phyloP scores from a whole-genome alignment of 2,797 vertebrate species.

The Mustela erminea region DNA sequence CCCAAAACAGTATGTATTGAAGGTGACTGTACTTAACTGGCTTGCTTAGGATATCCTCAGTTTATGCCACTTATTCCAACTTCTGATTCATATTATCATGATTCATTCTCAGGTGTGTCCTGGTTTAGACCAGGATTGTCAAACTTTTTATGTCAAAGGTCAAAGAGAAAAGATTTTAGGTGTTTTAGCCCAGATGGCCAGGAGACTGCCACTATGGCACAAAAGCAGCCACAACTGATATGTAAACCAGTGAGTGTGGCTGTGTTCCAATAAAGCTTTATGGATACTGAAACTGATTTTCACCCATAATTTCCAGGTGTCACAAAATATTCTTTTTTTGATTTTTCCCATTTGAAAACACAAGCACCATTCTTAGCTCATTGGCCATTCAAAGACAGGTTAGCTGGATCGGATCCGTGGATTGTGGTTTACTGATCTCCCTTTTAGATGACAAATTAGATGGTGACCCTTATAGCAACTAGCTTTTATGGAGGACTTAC shows the following conservation, averaged over 20 bases:
- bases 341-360: not conserved
- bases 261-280: not conserved
- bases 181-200: not conserved
- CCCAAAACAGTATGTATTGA: not conserved
- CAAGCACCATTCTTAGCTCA: not conserved
- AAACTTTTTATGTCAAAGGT: not conserved
- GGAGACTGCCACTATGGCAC: not conserved
- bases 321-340: not conserved
- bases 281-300: not conserved
- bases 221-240: not conserved
- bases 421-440: not conserved
- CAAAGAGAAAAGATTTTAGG: not conserved
- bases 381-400: not conserved
- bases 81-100: not conserved
- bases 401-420: not conserved
- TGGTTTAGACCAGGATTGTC: not conserved
- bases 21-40: not conserved
- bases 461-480: not conserved
- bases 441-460: not conserved
- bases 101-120: not conserved
- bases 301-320: not conserved
- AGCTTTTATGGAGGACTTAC: not conserved
- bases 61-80: not conserved
- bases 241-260: not conserved
- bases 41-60: not conserved